Percentiles rank a stretch among this genome's conserved stretches.
phyloP scores from a whole-genome alignment of 2,113 vertebrate species.

The Stigmatopora nigra region DNA sequence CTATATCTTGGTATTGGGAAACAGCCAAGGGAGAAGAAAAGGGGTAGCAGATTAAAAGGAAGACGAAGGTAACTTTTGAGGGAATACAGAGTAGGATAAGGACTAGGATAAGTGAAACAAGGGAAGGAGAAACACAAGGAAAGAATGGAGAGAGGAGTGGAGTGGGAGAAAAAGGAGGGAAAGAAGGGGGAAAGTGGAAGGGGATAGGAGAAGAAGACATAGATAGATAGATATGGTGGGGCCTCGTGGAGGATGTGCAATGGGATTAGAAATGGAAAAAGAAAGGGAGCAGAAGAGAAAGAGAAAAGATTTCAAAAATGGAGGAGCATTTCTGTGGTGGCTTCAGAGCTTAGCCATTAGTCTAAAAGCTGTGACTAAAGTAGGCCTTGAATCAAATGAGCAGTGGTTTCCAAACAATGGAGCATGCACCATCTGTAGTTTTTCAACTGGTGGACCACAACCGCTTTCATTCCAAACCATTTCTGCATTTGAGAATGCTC shows the following conservation, averaged over 20 bases:
- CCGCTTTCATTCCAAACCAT: not conserved
- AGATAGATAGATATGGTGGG: too few species aligned
- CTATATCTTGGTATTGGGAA: not conserved
- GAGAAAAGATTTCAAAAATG: not conserved
- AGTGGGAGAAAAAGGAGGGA: not conserved
- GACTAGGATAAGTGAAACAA: not conserved
- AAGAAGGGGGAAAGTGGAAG: not conserved
- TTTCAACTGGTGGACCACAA: not conserved
- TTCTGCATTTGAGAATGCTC: not conserved
- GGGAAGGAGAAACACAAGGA: not conserved
- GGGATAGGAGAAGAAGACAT: too few species aligned
- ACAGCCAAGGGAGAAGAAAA: not conserved
- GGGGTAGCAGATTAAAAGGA: not conserved
- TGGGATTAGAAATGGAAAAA: too few species aligned
- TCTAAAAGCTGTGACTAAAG: constrained; percentile 14
- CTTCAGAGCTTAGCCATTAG: constrained; percentile 14
- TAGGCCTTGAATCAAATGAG: not conserved
- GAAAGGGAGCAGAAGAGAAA: too few species aligned
- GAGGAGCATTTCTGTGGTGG: not conserved
- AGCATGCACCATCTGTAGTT: not conserved
- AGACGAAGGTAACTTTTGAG: not conserved
- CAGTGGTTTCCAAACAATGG: not conserved
- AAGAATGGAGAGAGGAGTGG: not conserved
- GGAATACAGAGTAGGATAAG: not conserved
- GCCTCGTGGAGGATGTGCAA: too few species aligned